Evolutionary conservation across 2,113 vertebrate genomes (phyloP).

Genomic region (Macroglossus sobrinus): DNA sequence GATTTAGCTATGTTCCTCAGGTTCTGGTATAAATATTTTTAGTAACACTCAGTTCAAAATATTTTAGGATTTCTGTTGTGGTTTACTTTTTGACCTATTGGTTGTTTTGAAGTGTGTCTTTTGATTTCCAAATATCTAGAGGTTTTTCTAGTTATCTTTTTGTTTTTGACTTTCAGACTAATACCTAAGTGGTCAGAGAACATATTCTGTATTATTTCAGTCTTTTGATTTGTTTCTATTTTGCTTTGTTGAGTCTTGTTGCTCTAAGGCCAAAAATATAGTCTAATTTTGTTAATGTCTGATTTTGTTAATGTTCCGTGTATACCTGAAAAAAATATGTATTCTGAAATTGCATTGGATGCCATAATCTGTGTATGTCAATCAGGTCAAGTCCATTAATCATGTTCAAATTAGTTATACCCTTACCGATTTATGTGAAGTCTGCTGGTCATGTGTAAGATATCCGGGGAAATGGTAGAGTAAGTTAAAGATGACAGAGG

Average conservation of each 20-base stretch:
- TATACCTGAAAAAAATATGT: background rate
- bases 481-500: background rate
- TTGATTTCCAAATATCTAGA: background rate
- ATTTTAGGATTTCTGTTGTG: background rate
- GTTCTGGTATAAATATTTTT: background rate
- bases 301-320: background rate
- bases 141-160: background rate
- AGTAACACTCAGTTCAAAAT: background rate
- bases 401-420: background rate
- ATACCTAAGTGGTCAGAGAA: background rate
- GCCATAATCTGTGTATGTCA: background rate
- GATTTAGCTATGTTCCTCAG: background rate
- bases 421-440: background rate
- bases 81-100: background rate
- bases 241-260: background rate
- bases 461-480: background rate
- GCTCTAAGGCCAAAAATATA: background rate
- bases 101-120: background rate
- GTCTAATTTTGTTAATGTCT: background rate
- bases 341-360: background rate
- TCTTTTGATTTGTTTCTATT: background rate
- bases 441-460: background rate
- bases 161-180: background rate
- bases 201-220: background rate
- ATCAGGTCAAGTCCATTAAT: background rate